Base-by-base conservation (phyloP, 2,888 invertebrate genomes). In the Parnassius apollo region DNA sequence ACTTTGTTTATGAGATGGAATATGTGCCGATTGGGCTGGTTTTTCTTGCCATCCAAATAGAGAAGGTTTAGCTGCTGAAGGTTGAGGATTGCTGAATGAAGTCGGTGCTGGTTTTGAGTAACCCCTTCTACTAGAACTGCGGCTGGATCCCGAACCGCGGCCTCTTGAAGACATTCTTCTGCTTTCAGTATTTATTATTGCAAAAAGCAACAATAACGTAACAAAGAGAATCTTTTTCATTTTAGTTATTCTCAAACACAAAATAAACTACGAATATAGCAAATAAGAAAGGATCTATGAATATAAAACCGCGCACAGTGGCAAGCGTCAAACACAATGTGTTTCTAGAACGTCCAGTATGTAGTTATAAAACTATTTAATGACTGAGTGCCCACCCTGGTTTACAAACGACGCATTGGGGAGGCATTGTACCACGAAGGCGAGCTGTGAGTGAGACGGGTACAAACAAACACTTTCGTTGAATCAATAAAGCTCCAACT, bases 1-100 rank as follows among this genome's bases (percentile, higher is more conserved):
- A 52, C 76, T 76, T 68, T 80, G 79, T 58, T 75, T 76, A 61
- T 68, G 46, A 11, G 85, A 74, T 22, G 75, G 71, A 11, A 74
- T 73, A 66, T 82, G 81, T 2, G 80, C 75, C 65, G 81, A 81
- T 66, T 79, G 82, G 13, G 77, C 78, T 44, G 87, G 69, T 73
- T 80, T 81, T 75, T 88, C 85, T 75, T 91, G 90, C 91, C 91
- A 91, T 66, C 85, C 90, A 70, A 73, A 86, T 13, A 88, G 69
- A 46, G 88, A 81, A 10, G 88, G 88, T 51, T 78, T 77, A 4
- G 72, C 71, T 8, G 74, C 76, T 35, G 77, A 68, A 25, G 82
- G 75, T 74, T 88, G 89, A 46, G 88, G 82, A 68, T 83, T 77
- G 68, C 86, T 87, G 12, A 88, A 77, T 0, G 91, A 88, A 53